These are phyloP conservation scores for Agelaius phoeniceus DNA, from an alignment of 2,113 vertebrate genomes.

Conservation along the genomic window DNA sequence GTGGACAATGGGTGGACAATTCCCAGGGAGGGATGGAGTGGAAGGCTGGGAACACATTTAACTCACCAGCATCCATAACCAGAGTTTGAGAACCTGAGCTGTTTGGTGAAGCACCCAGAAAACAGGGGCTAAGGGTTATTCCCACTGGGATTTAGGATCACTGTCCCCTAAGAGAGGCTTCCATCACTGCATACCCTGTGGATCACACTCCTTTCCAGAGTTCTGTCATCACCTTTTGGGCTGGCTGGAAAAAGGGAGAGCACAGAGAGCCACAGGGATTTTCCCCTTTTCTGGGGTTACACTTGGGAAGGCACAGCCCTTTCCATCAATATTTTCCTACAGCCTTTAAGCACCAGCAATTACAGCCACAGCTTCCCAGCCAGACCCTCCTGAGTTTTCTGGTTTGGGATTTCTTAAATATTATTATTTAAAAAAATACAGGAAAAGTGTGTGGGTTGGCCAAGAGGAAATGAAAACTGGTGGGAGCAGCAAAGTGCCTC, in stretches of 20 bases:
- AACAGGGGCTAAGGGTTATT: neutral
- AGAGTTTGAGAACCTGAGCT: fast-evolving
- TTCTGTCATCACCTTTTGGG: fast-evolving
- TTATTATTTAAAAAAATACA: neutral
- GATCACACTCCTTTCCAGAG: neutral
- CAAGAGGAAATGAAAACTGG: neutral
- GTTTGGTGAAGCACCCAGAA: neutral
- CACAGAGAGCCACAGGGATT: fast-evolving
- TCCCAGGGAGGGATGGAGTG: neutral
- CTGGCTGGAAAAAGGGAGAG: neutral
- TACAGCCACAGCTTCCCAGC: neutral
- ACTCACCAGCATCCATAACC: neutral
- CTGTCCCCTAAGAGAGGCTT: fast-evolving
- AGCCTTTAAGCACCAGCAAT: neutral
- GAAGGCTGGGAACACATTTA: neutral
- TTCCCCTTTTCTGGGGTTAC: fast-evolving
- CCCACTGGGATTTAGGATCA: fast-evolving
- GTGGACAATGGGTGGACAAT: fast-evolving
- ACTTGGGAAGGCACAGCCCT: neutral
- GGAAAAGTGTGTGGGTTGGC: neutral
- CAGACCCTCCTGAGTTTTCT: neutral
- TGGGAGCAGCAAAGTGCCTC: neutral
- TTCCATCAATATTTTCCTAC: neutral
- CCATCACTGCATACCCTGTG: fast-evolving
- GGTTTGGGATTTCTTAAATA: neutral